Evolutionary conservation across 2,888 invertebrate genomes (phyloP).

Genomic region (Cyclophora punctaria): DNA sequence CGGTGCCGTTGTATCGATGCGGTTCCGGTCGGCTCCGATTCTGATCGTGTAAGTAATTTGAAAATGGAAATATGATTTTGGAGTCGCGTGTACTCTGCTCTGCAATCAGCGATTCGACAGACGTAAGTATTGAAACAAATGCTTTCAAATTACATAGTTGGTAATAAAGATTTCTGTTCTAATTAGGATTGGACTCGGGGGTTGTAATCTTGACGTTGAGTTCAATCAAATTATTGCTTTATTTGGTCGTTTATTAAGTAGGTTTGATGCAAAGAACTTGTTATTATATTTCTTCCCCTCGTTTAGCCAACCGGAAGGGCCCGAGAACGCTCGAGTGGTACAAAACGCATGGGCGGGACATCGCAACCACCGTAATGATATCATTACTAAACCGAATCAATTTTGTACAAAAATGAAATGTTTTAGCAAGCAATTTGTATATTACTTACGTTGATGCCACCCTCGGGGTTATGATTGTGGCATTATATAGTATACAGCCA

Average conservation of each 20-base stretch:
- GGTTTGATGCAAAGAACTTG: slow-evolving; percentile 1
- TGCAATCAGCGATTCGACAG: slow-evolving; percentile 55
- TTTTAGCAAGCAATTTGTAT: too few relatives aligned
- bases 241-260: not conserved
- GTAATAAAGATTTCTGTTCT: too few relatives aligned
- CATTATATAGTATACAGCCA: too few relatives aligned
- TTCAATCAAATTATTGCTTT: too few relatives aligned
- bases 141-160: too few relatives aligned
- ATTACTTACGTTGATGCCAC: too few relatives aligned
- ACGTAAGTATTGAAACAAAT: slow-evolving; percentile 8
- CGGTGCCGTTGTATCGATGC: slow-evolving; percentile 30
- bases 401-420: slow-evolving; percentile 6
- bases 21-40: slow-evolving; percentile 50
- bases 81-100: slow-evolving; percentile 51
- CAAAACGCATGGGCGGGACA: slow-evolving; percentile 67
- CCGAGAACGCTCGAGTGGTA: slow-evolving; percentile 36
- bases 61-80: slow-evolving; percentile 33
- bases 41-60: slow-evolving; percentile 42
- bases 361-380: slow-evolving; percentile 48
- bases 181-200: too few relatives aligned
- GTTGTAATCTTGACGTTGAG: too few relatives aligned
- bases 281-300: slow-evolving; percentile 21
- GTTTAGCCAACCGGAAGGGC: slow-evolving; percentile 38
- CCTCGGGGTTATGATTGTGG: too few relatives aligned
- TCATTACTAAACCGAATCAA: slow-evolving; percentile 35